Base-by-base conservation (phyloP, 2,888 invertebrate genomes). In the Sinopyrophorus schimmeli region DNA sequence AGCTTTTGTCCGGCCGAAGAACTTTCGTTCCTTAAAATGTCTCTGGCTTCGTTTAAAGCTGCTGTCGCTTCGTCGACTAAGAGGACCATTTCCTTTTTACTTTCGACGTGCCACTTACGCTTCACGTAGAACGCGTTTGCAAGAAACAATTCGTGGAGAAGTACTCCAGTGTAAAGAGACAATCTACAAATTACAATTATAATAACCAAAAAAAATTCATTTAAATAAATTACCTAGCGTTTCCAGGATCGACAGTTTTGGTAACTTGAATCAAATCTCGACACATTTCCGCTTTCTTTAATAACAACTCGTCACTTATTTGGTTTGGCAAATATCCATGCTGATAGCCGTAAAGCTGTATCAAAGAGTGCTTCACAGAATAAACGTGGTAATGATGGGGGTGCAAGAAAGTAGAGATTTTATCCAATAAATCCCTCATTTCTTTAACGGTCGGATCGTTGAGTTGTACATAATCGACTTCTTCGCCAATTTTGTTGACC, bases 331-430 rank as follows among this genome's bases (percentile, higher is more conserved):
- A 69, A 55, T 82, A 82, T 14, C 81, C 84, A 26, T 77, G 74
- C 53, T 86, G 84, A 54, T 85, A 80, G 4, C 89, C 89, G 66
- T 87, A 87, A 35, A 92, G 69, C 66, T 92, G 92, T 38, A 92
- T 77, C 17, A 92, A 73, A 0, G 89, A 87, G 71, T 92, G 92
- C 61, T 88, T 87, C 5, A 91, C 79, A 0, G 87, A 82, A 63
- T 89, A 89, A 56, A 88, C 77, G 60, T 90, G 89, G 68, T 89
- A 92, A 72, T 92, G 92, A 66, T 89, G 84, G 0, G 87, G 85
- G 73, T 92, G 92, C 43, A 92, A 74, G 59, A 92, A 86, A 52
- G 81, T 83, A 1, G 84, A 80, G 38, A 91, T 72, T 58, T 88
- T 85, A 32, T 80, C 79, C 5, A 88, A 65, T 2, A 90, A 70